Conservation (phyloP, 2,797 vertebrate species). For the Mycteria americana region DNA sequence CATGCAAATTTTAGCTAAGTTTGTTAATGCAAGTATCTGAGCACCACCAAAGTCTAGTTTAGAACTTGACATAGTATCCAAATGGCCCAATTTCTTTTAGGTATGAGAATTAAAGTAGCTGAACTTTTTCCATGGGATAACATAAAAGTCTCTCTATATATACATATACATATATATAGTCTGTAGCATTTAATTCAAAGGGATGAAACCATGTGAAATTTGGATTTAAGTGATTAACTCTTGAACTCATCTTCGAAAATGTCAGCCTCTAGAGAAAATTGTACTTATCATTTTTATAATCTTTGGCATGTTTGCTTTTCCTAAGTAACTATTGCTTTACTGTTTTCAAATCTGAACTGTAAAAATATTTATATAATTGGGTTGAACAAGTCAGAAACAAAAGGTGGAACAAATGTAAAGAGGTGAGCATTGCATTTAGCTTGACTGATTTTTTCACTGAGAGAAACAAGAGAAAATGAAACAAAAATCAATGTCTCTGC, state of each 20-base stretch:
- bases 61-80: background rate
- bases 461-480: background rate
- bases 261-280: background rate
- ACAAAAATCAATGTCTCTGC: background rate
- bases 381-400: background rate
- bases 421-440: background rate
- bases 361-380: background rate
- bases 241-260: background rate
- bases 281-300: background rate
- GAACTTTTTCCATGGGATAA: background rate
- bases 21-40: background rate
- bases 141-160: background rate
- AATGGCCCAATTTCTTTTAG: background rate
- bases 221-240: background rate
- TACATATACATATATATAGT: background rate
- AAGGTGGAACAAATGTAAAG: background rate
- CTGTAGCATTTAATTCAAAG: background rate
- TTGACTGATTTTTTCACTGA: background rate
- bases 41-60: background rate
- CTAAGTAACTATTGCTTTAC: background rate
- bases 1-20: background rate
- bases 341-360: background rate
- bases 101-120: background rate
- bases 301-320: background rate
- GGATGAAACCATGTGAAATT: background rate